These are phyloP conservation scores for Bombus fervidus DNA, from an alignment of 1,140 invertebrate species.

Conservation along the genomic window DNA sequence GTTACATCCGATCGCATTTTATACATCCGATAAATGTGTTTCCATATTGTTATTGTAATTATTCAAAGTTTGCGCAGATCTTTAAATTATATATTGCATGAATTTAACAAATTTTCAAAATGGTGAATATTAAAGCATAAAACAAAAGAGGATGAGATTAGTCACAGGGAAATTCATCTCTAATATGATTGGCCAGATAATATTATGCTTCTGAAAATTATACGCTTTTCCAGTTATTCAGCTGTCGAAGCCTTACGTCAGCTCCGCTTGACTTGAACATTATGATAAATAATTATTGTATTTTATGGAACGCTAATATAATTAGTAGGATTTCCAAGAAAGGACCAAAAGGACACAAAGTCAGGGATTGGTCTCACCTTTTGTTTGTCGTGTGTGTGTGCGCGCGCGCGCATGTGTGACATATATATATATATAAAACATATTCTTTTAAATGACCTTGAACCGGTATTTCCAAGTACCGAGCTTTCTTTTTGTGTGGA, in stretches of 20 bases:
- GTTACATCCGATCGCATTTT: neutral
- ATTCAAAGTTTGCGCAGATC: neutral
- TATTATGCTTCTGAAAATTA: slow-evolving; percentile 23
- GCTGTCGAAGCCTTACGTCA: slow-evolving; percentile 20
- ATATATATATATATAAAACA: neutral
- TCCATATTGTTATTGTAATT: neutral
- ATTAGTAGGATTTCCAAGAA: slow-evolving; percentile 10
- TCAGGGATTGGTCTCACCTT: neutral
- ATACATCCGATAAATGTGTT: neutral
- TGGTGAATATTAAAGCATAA: neutral
- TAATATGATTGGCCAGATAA: slow-evolving; percentile 33
- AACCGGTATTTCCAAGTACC: neutral
- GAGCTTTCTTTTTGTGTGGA: neutral
- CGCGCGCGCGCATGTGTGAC: too few species aligned
- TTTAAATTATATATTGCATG: too few species aligned
- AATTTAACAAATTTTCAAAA: too few species aligned
- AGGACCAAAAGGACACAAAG: neutral
- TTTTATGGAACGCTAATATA: slow-evolving; percentile 6
- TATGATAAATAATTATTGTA: slow-evolving; percentile 32
- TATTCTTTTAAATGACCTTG: slow-evolving; percentile 39
- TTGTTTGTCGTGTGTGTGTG: neutral
- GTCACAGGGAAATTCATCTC: neutral
- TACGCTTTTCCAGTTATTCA: slow-evolving; percentile 38
- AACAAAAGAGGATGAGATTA: neutral
- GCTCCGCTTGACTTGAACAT: slow-evolving; percentile 24